Evolutionary conservation across 2,113 vertebrate genomes (phyloP).

Genomic region (Periophthalmus modestus): DNA sequence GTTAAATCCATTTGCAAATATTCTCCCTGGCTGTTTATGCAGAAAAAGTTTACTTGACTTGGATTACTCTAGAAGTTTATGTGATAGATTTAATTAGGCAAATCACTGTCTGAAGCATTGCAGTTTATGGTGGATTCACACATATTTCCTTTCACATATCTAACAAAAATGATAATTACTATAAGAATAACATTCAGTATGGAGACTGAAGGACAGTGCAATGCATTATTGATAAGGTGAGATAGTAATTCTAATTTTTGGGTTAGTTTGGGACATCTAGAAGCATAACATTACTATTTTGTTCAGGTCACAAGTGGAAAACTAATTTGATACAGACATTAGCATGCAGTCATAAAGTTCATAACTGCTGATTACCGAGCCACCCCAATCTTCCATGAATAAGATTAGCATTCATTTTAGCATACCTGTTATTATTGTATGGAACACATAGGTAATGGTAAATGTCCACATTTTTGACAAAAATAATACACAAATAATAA

Average conservation of each 20-base stretch:
- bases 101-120: neutral
- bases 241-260: neutral
- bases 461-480: no score
- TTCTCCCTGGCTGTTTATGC: constrained; percentile 13
- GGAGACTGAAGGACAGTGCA: neutral
- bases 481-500: no score
- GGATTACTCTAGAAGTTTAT: neutral
- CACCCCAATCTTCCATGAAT: neutral
- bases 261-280: neutral
- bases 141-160: neutral
- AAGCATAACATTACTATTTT: neutral
- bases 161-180: neutral
- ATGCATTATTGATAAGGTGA: neutral
- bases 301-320: neutral
- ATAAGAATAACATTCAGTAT: neutral
- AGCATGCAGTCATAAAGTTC: neutral
- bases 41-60: neutral
- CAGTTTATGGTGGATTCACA: neutral
- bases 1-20: constrained; percentile 31
- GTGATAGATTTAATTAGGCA: neutral
- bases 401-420: neutral
- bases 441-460: no score
- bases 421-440: no score
- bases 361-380: no score
- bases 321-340: no score